Percentiles rank a stretch among this genome's conserved stretches.
These are phyloP conservation scores for Mastigias papua DNA, from an alignment of 30 jellyfish, hydroid and myxozoan species.

Conservation along the genomic window DNA sequence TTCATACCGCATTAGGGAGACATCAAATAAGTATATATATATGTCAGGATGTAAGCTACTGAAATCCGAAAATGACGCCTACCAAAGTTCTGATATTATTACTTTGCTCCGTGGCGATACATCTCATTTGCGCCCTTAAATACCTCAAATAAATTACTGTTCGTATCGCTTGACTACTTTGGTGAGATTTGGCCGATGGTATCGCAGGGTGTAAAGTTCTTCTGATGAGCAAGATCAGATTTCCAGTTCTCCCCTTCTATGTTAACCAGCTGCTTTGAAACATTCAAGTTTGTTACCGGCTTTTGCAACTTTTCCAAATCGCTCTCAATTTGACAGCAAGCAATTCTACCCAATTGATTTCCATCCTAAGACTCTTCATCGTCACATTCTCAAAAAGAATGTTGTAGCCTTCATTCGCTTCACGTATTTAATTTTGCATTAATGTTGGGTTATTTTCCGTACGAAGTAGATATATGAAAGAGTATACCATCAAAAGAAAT, in stretches of 20 bases:
- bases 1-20: constrained; percentile 42
- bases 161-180: no score
- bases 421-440: background rate
- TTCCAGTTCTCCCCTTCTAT: background rate
- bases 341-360: no score
- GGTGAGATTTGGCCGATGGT: no score
- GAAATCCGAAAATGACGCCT: no score
- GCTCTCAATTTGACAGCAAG: no score
- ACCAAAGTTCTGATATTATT: no score
- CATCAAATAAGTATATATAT: constrained; percentile 24
- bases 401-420: background rate
- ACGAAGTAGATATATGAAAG: background rate
- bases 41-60: background rate
- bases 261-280: no score
- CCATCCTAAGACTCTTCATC: background rate
- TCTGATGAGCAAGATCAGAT: background rate
- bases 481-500: background rate
- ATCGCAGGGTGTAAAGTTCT: background rate
- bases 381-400: background rate
- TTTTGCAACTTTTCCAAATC: no score
- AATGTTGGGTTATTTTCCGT: background rate
- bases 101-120: no score
- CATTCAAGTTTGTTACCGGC: no score
- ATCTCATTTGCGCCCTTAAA: no score
- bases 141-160: no score